Conservation (phyloP, 2,888 invertebrate genomes). For the Amiota communis region DNA sequence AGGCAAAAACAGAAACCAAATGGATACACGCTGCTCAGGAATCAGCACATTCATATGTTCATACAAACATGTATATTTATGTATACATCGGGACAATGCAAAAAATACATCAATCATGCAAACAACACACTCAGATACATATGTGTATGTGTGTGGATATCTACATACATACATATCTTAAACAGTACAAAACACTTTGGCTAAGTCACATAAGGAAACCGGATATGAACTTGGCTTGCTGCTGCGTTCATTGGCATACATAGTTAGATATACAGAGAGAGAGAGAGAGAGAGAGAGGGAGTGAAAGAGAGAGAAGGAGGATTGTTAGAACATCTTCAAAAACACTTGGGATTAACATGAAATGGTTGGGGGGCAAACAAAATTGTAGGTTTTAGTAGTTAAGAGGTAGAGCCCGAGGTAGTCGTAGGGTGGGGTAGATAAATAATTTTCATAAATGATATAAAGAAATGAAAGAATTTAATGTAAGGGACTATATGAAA, state of each 20-base stretch:
- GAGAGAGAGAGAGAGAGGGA: background rate
- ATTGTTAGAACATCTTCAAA: too few species aligned
- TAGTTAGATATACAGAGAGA: background rate
- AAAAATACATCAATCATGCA: constrained; percentile 31
- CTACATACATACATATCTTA: constrained; percentile 1
- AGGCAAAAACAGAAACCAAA: background rate
- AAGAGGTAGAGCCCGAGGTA: background rate
- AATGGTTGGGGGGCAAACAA: too few species aligned
- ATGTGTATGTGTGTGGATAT: background rate
- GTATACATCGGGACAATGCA: constrained; percentile 13
- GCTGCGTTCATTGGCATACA: background rate
- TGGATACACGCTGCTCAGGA: constrained; percentile 11
- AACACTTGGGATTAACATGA: too few species aligned
- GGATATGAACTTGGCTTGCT: too few species aligned
- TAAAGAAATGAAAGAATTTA: too few species aligned
- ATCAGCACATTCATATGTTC: constrained; percentile 29
- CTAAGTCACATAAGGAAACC: too few species aligned
- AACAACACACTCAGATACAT: background rate
- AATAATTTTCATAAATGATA: too few species aligned
- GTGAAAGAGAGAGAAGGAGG: background rate
- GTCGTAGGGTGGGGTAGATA: background rate
- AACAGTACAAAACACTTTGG: background rate
- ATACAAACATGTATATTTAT: background rate
- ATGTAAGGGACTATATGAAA: too few species aligned
- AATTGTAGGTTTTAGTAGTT: background rate